Evolutionary conservation across 2,113 vertebrate genomes (phyloP).

Genomic region (Calonectris borealis): DNA sequence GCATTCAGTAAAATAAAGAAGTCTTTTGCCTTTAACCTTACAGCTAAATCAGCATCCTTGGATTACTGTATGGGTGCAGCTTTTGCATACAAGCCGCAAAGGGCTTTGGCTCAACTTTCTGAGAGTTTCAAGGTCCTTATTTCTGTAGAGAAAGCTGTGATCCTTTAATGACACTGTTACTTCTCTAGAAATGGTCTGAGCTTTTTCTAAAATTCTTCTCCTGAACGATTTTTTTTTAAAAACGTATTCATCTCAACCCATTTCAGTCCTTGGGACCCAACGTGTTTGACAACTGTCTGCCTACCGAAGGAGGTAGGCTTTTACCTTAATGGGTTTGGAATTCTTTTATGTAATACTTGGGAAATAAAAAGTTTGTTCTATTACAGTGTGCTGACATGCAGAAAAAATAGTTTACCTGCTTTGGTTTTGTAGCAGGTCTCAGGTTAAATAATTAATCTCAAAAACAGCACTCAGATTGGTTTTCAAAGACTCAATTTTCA

Average conservation of each 20-base stretch:
- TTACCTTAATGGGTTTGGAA: background rate
- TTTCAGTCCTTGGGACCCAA: background rate
- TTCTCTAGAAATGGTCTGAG: background rate
- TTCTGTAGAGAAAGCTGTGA: background rate
- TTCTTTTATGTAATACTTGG: background rate
- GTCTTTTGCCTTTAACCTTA: background rate
- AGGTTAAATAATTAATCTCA: background rate
- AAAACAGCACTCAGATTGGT: background rate
- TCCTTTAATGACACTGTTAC: background rate
- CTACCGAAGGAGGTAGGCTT: background rate
- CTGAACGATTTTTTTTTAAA: background rate
- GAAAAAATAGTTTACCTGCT: background rate
- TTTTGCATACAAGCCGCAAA: background rate
- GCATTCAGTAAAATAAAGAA: background rate
- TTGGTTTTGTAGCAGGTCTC: background rate
- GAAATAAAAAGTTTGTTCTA: background rate
- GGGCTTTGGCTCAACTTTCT: background rate
- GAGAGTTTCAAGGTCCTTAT: background rate
- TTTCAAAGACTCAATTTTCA: background rate
- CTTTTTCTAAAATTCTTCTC: background rate
- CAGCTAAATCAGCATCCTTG: background rate
- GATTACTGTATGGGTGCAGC: background rate
- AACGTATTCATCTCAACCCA: background rate
- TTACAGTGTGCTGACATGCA: background rate
- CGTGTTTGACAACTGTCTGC: background rate